phyloP scores from a whole-genome alignment of 2,888 invertebrate species.

The Lamproptera curius region DNA sequence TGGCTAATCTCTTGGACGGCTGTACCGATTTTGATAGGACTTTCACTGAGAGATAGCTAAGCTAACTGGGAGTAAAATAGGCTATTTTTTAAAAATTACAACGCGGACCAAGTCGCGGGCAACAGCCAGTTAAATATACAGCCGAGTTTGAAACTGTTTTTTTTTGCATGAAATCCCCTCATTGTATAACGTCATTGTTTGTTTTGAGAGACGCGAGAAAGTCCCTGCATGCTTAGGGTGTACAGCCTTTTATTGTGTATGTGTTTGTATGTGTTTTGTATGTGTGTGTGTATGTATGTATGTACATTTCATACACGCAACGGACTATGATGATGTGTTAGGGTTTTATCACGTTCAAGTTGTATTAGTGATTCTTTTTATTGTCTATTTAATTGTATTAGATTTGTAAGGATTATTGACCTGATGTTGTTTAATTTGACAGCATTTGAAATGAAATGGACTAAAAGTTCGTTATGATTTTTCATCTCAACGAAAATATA shows the following conservation, averaged over 20 bases:
- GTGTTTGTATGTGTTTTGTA: not conserved
- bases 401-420: no score
- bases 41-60: no score
- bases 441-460: no score
- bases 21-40: not conserved
- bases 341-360: conserved; percentile 18
- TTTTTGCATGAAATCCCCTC: conserved; percentile 36
- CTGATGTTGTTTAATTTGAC: not conserved
- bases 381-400: no score
- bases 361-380: conserved; percentile 1
- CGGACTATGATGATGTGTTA: no score
- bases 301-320: conserved; percentile 7
- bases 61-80: no score
- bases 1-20: not conserved
- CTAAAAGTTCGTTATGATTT: no score
- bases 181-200: conserved; percentile 51
- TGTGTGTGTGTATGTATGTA: no score
- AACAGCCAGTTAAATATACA: conserved; percentile 11
- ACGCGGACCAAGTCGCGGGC: no score
- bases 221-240: conserved; percentile 68
- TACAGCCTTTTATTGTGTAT: not conserved
- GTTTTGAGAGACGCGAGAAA: conserved; percentile 67
- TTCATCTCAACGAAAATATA: no score
- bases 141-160: not conserved
- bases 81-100: conserved; percentile 10